Evolutionary conservation across 2,888 invertebrate genomes (phyloP).

Genomic region (Athrips mouffetella): DNA sequence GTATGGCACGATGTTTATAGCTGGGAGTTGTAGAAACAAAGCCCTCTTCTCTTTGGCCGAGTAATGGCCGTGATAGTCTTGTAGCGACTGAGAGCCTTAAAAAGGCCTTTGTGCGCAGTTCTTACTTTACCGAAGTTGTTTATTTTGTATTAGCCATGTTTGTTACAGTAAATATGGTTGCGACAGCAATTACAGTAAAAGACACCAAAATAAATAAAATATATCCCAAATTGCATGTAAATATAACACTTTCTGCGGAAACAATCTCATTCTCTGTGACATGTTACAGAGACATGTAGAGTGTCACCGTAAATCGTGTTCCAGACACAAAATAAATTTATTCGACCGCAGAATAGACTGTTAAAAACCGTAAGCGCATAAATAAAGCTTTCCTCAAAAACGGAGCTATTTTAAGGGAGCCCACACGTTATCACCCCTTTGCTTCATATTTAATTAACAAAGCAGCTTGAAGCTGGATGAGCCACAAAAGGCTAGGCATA

Average conservation of each 20-base stretch:
- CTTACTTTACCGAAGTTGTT: slow-evolving; percentile 12
- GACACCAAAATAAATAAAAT: too few relatives aligned
- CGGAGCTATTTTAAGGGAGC: slow-evolving; percentile 47
- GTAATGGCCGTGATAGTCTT: slow-evolving; percentile 25
- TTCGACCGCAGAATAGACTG: slow-evolving; percentile 27
- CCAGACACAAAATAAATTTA: slow-evolving; percentile 24
- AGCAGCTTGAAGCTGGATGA: slow-evolving; percentile 34
- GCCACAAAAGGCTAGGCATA: too few relatives aligned
- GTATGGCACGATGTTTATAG: slow-evolving; percentile 37
- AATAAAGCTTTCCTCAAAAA: slow-evolving; percentile 65
- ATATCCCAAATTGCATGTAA: too few relatives aligned
- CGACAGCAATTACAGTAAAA: background rate
- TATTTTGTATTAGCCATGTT: background rate
- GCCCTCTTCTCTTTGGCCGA: slow-evolving; percentile 20
- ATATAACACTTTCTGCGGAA: too few relatives aligned
- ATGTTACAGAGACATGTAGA: background rate
- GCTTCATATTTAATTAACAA: slow-evolving; percentile 64
- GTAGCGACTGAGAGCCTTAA: slow-evolving; percentile 21
- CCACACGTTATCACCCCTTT: slow-evolving; percentile 56
- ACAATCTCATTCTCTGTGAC: too few relatives aligned
- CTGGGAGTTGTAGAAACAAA: slow-evolving; percentile 27
- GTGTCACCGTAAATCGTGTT: slow-evolving; percentile 10
- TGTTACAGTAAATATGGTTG: background rate
- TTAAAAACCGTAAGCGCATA: slow-evolving; percentile 32
- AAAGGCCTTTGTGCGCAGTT: slow-evolving; percentile 19